Conservation (phyloP, 2,888 invertebrate species). For the Pyrochroa serraticornis region DNA sequence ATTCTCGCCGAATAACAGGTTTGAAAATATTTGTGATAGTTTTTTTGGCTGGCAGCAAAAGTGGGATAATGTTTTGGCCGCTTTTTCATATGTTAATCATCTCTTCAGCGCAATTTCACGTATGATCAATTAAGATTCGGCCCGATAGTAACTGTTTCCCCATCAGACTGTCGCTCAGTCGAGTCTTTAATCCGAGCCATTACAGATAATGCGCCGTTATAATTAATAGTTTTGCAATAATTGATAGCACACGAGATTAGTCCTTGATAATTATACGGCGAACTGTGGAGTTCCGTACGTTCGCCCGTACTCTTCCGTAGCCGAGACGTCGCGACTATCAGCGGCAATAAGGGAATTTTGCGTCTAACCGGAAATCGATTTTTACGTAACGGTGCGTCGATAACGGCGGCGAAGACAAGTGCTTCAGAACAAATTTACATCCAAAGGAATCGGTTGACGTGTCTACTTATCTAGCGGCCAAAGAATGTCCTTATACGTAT, state of each 20-base stretch:
- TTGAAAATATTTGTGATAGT: too few relatives aligned
- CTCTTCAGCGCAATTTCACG: constrained; percentile 4
- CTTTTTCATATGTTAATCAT: too few relatives aligned
- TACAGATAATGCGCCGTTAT: constrained; percentile 14
- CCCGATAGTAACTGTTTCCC: constrained; percentile 9
- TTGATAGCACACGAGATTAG: constrained; percentile 4
- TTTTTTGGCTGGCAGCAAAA: too few relatives aligned
- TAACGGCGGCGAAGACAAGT: constrained; percentile 38
- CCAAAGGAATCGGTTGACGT: constrained; percentile 58
- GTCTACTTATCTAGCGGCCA: constrained; percentile 57
- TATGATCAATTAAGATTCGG: constrained; percentile 13
- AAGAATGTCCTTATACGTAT: constrained; percentile 58
- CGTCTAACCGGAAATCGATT: too few relatives aligned
- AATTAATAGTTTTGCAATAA: constrained; percentile 18
- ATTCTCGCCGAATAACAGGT: too few relatives aligned
- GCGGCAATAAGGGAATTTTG: neutral
- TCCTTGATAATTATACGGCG: neutral
- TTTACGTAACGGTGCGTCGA: too few relatives aligned
- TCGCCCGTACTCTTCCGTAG: constrained; percentile 13
- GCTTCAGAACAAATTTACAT: constrained; percentile 57
- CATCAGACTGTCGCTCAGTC: constrained; percentile 10
- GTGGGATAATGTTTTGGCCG: too few relatives aligned
- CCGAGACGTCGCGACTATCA: neutral
- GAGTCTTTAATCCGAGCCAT: constrained; percentile 1
- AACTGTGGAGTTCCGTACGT: neutral